Evolutionary conservation across 2,888 invertebrate species (phyloP).

Genomic region (Conops quadrifasciatus): DNA sequence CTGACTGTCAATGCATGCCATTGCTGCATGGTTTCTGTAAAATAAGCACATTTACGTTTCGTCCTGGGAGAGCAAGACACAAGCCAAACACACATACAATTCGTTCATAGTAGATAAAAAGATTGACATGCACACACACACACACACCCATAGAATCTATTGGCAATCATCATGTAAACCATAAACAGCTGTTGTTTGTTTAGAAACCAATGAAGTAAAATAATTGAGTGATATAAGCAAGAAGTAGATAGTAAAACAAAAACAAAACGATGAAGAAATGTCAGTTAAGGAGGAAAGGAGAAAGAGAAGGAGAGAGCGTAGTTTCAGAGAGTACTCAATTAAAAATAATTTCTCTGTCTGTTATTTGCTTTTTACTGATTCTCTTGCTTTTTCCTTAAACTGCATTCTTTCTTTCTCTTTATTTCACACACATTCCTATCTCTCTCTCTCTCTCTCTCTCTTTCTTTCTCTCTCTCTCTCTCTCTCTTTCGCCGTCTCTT

Average conservation of each 20-base stretch:
- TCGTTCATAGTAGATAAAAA: neutral
- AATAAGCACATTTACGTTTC: too few relatives aligned
- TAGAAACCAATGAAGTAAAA: constrained; percentile 35
- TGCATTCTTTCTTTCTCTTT: constrained; percentile 9
- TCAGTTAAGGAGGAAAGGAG: constrained; percentile 3
- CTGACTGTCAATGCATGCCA: too few relatives aligned
- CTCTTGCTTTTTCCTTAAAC: neutral
- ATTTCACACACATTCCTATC: constrained; percentile 14
- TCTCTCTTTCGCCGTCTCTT: constrained; percentile 17
- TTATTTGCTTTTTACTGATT: neutral
- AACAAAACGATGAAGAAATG: neutral
- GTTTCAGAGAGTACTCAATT: too few relatives aligned
- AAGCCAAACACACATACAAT: neutral
- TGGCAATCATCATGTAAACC: neutral
- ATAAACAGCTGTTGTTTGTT: constrained; percentile 34
- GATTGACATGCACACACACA: neutral
- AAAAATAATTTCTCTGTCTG: too few relatives aligned
- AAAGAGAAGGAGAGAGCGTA: neutral
- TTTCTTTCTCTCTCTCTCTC: constrained; percentile 29
- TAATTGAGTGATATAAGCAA: neutral
- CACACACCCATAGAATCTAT: neutral
- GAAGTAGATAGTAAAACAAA: neutral
- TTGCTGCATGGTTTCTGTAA: too few relatives aligned
- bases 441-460: neutral
- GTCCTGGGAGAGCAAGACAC: too few relatives aligned